These are phyloP conservation scores for Caenorhabditis zanzibari DNA, from an alignment of 2,888 invertebrate species.

Conservation along the genomic window DNA sequence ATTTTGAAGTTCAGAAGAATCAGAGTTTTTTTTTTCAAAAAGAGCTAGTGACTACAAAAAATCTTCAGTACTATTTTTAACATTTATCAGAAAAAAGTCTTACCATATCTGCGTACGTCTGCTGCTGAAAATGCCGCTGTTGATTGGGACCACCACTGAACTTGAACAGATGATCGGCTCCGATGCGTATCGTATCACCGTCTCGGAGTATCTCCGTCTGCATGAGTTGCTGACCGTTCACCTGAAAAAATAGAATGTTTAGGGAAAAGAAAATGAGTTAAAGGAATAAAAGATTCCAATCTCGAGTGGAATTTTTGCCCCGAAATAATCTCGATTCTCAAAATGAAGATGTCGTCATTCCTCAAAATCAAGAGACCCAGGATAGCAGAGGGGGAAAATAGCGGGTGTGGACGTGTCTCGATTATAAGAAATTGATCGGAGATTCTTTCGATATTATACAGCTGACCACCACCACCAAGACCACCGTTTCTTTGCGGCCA, in stretches of 20 bases:
- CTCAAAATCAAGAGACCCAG: constrained; percentile 31
- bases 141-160: constrained; percentile 80
- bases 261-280: background rate
- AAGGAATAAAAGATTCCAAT: constrained; percentile 1
- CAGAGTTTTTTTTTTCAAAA: too few relatives aligned
- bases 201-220: constrained; percentile 93
- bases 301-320: background rate
- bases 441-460: constrained; percentile 44
- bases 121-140: constrained; percentile 42
- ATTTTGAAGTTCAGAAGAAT: too few relatives aligned
- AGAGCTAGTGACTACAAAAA: too few relatives aligned
- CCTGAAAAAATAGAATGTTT: constrained; percentile 83
- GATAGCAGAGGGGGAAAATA: background rate
- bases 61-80: too few relatives aligned
- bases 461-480: constrained; percentile 43
- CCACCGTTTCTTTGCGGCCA: constrained; percentile 27
- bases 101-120: constrained; percentile 58
- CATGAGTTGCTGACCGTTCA: constrained; percentile 93
- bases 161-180: constrained; percentile 85
- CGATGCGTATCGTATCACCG: constrained; percentile 83
- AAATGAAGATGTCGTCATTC: constrained; percentile 42
- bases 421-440: constrained; percentile 44
- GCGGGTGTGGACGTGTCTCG: constrained; percentile 14
- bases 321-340: constrained; percentile 12
- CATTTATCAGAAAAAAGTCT: constrained; percentile 16